Base-by-base conservation (phyloP, 2,888 invertebrate species). In the Yponomeuta malinellus region DNA sequence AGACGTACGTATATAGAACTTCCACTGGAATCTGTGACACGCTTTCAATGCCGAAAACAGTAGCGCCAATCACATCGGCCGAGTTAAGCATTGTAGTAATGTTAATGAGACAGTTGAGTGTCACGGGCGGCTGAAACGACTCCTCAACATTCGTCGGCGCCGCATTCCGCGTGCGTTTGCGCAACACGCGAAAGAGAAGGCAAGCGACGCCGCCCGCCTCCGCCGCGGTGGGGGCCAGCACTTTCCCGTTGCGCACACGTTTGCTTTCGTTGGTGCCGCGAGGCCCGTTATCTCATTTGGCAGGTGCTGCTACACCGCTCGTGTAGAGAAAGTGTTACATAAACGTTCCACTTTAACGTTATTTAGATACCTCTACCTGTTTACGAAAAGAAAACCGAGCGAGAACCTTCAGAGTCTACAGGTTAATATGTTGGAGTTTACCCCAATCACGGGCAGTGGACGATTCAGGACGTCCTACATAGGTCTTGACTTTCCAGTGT, bases 201-300 rank as follows among this genome's bases (percentile, higher is more conserved):
- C 85, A 81, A 31, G 67, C 66, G 59, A 67, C 31, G 59, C 79
- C 80, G 77, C 76, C 75, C 70, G 72, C 72, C 71, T 72, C 74
- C 71, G 73, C 29, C 71, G 63, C 72, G 73, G 66, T 79, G 81
- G 79, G 80, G 83, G 71, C 70, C 81, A 80, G 79, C 86, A 89
- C 90, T 91, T 91, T 91, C 90, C 86, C 89, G 82, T 79, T 82
- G 83, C 79, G 79, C 84, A 83, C 83, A 87, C 90, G 86, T 87
- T 91, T 90, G 89, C 90, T 90, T 92, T 91, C 90, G 87, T 90
- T 88, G 82, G 83, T 81, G 81, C 81, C 83, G 82, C 77, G 77
- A 83, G 82, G 81, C 78, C 88, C 90, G 89, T 89, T 90, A 91
- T 86, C 87, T 88, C 88, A 89, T 90, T 90, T 84, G 85, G 87